Conservation (phyloP, 1,140 invertebrate species). For the Neodiprion fabricii region DNA sequence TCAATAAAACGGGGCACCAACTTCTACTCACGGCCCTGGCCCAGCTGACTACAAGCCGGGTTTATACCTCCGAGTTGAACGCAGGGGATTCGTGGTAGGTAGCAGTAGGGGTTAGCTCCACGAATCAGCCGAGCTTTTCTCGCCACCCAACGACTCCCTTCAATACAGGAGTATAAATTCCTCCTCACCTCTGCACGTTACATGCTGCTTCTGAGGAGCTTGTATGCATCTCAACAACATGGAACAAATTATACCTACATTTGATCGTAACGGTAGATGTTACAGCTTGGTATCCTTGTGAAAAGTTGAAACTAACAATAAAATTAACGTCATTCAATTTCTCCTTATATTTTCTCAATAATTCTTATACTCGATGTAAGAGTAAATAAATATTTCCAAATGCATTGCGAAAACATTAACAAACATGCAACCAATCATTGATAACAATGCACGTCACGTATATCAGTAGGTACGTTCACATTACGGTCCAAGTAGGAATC, state of each 20-base stretch:
- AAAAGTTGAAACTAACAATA: not conserved
- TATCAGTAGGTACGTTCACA: too few species aligned
- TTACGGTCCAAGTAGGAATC: too few species aligned
- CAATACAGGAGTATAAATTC: not conserved
- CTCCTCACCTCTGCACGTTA: not conserved
- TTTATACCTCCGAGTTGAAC: constrained; percentile 47
- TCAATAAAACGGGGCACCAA: not conserved
- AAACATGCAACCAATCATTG: too few species aligned
- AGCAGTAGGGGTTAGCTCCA: not conserved
- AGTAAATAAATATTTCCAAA: too few species aligned
- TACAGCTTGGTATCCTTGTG: not conserved
- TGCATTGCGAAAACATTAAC: too few species aligned
- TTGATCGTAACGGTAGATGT: not conserved
- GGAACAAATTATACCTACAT: not conserved
- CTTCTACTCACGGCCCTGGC: constrained; percentile 45
- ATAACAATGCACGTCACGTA: too few species aligned
- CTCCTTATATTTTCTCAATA: not conserved
- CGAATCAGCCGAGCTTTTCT: not conserved
- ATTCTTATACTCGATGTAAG: too few species aligned
- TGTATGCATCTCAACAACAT: not conserved
- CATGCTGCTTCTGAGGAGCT: not conserved
- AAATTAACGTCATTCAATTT: not conserved
- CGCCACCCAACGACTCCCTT: not conserved
- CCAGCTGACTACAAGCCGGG: constrained; percentile 59
- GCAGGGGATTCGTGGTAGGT: constrained; percentile 1